These are phyloP conservation scores for Apis laboriosa DNA, from an alignment of 1,140 invertebrate genomes.

Conservation along the genomic window DNA sequence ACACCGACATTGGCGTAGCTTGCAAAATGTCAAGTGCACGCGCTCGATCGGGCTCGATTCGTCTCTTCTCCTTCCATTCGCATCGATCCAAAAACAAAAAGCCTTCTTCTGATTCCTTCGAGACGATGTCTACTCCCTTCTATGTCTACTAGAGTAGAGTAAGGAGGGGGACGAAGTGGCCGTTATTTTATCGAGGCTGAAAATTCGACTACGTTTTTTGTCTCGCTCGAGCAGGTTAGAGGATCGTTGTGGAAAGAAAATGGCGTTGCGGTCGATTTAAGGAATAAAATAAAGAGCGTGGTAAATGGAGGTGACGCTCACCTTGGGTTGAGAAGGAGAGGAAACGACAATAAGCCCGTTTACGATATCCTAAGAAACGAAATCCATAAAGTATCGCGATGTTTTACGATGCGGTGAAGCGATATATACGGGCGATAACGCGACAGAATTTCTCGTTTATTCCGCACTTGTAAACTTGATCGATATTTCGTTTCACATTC, in stretches of 20 bases:
- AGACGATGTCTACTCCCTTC: too few species aligned
- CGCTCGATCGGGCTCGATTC: slow-evolving; percentile 14
- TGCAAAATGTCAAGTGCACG: slow-evolving; percentile 54
- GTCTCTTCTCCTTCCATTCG: neutral
- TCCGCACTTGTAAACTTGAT: neutral
- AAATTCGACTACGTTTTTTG: too few species aligned
- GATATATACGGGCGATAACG: neutral
- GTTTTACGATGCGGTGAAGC: neutral
- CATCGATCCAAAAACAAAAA: slow-evolving; percentile 5
- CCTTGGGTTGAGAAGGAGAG: neutral
- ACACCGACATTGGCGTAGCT: slow-evolving; percentile 44
- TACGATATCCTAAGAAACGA: neutral
- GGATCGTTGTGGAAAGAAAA: neutral
- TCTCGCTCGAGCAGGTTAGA: too few species aligned
- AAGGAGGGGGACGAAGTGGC: too few species aligned
- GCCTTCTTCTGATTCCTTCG: slow-evolving; percentile 1
- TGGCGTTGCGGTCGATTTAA: neutral
- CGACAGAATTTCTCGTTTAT: neutral
- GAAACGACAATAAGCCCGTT: neutral
- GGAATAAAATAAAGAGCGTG: neutral
- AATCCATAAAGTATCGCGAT: slow-evolving; percentile 21
- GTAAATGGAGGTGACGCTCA: neutral
- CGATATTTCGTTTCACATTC: neutral
- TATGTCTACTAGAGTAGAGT: too few species aligned
- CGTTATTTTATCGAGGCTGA: too few species aligned